These are phyloP conservation scores for Proteles cristata DNA, from an alignment of 2,113 vertebrate species.

Conservation along the genomic window DNA sequence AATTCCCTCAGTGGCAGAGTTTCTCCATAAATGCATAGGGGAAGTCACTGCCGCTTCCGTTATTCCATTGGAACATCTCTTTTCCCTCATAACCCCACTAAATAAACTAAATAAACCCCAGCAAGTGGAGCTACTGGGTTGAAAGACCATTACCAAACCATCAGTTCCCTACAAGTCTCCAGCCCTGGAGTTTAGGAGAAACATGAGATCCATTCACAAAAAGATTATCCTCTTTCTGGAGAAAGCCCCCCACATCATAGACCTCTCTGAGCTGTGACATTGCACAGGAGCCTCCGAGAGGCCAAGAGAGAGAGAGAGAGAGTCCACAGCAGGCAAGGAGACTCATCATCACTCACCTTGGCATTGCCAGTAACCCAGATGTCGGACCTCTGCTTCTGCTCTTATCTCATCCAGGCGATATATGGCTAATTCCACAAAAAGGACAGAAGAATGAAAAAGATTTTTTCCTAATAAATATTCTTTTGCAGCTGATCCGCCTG, in stretches of 20 bases:
- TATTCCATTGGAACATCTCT: background rate
- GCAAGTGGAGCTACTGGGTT: background rate
- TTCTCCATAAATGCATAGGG: background rate
- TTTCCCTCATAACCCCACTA: background rate
- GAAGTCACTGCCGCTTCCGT: background rate
- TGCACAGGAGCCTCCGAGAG: background rate
- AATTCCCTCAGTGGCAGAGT: background rate
- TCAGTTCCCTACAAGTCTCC: background rate
- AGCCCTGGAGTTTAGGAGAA: background rate
- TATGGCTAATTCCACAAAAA: conserved; percentile 55
- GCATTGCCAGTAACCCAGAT: rapidly evolving
- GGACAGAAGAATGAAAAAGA: conserved; percentile 48
- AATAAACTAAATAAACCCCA: background rate
- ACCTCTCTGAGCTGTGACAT: background rate
- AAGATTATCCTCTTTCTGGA: conserved; percentile 6
- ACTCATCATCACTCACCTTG: too few species aligned
- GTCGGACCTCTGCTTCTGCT: background rate
- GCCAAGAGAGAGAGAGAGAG: background rate
- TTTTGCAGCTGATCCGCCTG: conserved; percentile 70
- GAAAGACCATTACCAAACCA: background rate
- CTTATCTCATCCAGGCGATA: background rate
- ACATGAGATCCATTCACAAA: background rate
- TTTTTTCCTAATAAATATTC: conserved; percentile 74
- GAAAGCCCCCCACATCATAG: background rate
- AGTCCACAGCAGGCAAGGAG: rapidly evolving